These are phyloP conservation scores for Leptinotarsa texana DNA, from an alignment of 1,140 invertebrate species.

Conservation along the genomic window DNA sequence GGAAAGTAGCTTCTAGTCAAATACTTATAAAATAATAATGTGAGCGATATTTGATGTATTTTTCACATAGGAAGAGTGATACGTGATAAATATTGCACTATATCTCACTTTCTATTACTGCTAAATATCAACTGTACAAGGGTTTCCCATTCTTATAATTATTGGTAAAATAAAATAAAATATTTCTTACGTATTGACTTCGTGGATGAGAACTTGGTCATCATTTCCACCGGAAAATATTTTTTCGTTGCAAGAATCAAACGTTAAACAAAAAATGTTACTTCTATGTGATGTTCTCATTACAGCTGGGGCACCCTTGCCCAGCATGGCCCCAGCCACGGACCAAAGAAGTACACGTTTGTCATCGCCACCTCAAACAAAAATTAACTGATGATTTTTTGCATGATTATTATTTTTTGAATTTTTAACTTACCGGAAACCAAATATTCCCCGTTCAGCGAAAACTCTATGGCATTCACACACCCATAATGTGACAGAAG, in stretches of 20 bases:
- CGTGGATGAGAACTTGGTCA: constrained; percentile 89
- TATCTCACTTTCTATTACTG: too few species aligned
- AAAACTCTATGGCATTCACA: constrained; percentile 96
- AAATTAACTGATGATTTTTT: neutral
- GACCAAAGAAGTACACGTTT: constrained; percentile 87
- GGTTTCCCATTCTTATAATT: neutral
- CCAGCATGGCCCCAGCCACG: constrained; percentile 75
- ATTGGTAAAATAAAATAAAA: constrained; percentile 4
- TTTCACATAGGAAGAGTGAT: too few species aligned
- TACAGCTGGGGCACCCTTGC: constrained; percentile 63
- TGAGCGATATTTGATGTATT: too few species aligned
- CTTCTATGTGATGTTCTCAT: constrained; percentile 87
- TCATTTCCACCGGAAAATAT: constrained; percentile 94
- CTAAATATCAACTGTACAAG: too few species aligned
- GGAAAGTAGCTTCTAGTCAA: too few species aligned
- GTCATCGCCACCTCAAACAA: constrained; percentile 83
- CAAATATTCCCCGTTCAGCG: constrained; percentile 80
- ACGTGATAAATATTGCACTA: too few species aligned
- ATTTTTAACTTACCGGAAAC: constrained; percentile 73
- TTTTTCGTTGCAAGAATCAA: constrained; percentile 76
- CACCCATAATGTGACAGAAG: constrained; percentile 90
- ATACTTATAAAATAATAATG: too few species aligned
- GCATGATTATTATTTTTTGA: too few species aligned
- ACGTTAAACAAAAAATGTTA: constrained; percentile 91
- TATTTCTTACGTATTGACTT: constrained; percentile 71